Evolutionary conservation across 2,888 invertebrate genomes (phyloP), one percentile per base, ranked within the genome.

Genomic region (Empis livida): DNA sequence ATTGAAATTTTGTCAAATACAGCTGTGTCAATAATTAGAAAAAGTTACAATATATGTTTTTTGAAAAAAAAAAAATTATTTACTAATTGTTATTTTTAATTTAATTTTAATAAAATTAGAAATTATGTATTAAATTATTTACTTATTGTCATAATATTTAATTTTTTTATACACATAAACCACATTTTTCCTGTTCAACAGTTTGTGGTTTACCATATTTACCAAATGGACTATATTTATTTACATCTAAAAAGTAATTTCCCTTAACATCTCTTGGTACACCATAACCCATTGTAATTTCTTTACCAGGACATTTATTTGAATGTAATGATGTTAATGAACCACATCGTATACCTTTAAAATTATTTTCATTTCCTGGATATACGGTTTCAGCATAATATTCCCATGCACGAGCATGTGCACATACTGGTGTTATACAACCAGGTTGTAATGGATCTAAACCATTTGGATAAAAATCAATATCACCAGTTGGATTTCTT

Each of bases 391-490:
- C 66, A 0, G 61, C 58, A 43, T 61, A 67, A 43, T 62, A 65
- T 39, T 60, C 52, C 31, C 60, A 63, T 0, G 67, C 57, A 1
- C 66, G 60, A 3, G 53, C 55, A 43, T 67, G 66, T 0, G 66
- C 60, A 49, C 67, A 67, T 5, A 50, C 42, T 5, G 61, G 56
- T 3, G 57, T 55, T 5, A 59, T 42, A 45, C 66, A 66, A 2
- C 65, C 66, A 1, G 58, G 56, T 38, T 59, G 63, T 14, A 66
- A 52, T 6, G 66, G 56, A 48, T 57, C 52, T 5, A 56, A 54
- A 5, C 67, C 67, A 16, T 61, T 61, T 0, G 65, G 62, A 56
- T 66, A 67, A 44, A 64, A 67, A 49, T 67, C 67, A 3, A 61
- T 55, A 53, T 67, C 63, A 3, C 67, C 67, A 14, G 61, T 43